A percentile compares a stretch with the other conserved stretches of the same genome.
phyloP scores from a whole-genome alignment of 1,140 invertebrate genomes.

The Tetraneura akinire region DNA sequence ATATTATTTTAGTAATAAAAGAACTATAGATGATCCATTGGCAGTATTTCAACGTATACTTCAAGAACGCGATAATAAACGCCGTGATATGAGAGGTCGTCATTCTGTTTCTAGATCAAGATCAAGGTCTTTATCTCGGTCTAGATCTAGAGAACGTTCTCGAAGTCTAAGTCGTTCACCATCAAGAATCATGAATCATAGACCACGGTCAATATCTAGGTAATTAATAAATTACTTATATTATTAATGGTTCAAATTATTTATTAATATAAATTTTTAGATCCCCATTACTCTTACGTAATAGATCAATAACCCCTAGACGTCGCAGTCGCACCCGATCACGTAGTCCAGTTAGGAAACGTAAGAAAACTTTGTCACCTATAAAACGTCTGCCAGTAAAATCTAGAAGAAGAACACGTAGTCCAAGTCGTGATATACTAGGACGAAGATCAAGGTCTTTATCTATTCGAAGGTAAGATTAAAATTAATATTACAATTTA shows the following conservation, averaged over 20 bases:
- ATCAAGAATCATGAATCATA: slow-evolving; percentile 28
- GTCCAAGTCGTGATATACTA: slow-evolving; percentile 14
- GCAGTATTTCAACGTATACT: slow-evolving; percentile 84
- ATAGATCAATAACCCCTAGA: slow-evolving; percentile 56
- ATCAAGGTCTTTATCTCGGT: slow-evolving; percentile 57
- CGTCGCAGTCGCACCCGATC: slow-evolving; percentile 56
- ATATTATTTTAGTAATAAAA: slow-evolving; percentile 57
- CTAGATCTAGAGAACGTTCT: slow-evolving; percentile 53
- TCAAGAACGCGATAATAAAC: slow-evolving; percentile 72
- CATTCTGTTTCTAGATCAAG: slow-evolving; percentile 58
- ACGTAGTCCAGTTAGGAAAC: slow-evolving; percentile 23
- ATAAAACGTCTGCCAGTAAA: slow-evolving; percentile 23
- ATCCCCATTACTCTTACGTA: slow-evolving; percentile 54
- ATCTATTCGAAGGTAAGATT: slow-evolving; percentile 32
- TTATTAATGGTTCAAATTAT: background rate
- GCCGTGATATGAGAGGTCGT: slow-evolving; percentile 62
- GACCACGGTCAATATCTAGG: slow-evolving; percentile 35
- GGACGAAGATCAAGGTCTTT: slow-evolving; percentile 37
- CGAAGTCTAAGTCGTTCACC: slow-evolving; percentile 46
- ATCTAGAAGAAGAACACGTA: slow-evolving; percentile 43
- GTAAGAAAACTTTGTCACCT: slow-evolving; percentile 42
- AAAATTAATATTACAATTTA: background rate
- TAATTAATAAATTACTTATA: background rate
- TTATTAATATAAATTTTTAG: background rate
- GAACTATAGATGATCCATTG: slow-evolving; percentile 77